Evolutionary conservation across 2,113 vertebrate genomes (phyloP), one percentile per base, ranked within the genome.

Genomic region (Pedionomus torquatus): DNA sequence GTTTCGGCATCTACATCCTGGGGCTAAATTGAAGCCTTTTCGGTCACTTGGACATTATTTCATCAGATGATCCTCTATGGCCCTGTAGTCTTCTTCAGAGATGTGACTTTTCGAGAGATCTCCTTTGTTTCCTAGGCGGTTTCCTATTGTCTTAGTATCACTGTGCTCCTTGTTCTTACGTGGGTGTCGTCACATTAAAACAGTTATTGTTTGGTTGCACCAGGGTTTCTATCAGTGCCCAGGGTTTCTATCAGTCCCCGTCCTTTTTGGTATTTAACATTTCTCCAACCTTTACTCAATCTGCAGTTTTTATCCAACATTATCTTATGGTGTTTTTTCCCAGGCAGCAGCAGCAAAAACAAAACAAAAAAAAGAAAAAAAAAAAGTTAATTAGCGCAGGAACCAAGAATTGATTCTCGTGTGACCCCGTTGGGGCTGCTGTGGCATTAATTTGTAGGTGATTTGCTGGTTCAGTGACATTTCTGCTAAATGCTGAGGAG

Each of bases 391-490:
- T 92, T 83, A 89, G 55, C 9, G 8, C 76, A 69, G 61, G 61
- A 82, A 82, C 37, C 17, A 83, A 89, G 10, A 89, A 80, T 12
- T 89, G 72, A 78, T 75, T 94, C 46, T 58, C 89, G 39, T 3
- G 13, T 90, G 75, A 83, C 17, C 63, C 54, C 55, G 46, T 77
- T 91, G 82, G 52, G 35, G 44, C 33, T 89, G 49, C 81, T 87
- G 31, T 57, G 74, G 14, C 39, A 63, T 81, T 95, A 78, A 90
- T 95, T 88, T 92, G 86, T 65, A 90, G 84, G 78, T 85, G 65
- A 90, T 94, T 64, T 95, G n/a, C 69, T 93, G 57, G 52, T 60
- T 95, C 70, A 43, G 44, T 95, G 91, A 61, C 89, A 93, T 91
- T 93, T 84, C 25, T 83, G n/a, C 52, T 87, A 83, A 85, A 79